Evolutionary conservation across 2,797 vertebrate species (phyloP), one percentile per base, ranked within the genome.

Genomic region (Alectoris magna): DNA sequence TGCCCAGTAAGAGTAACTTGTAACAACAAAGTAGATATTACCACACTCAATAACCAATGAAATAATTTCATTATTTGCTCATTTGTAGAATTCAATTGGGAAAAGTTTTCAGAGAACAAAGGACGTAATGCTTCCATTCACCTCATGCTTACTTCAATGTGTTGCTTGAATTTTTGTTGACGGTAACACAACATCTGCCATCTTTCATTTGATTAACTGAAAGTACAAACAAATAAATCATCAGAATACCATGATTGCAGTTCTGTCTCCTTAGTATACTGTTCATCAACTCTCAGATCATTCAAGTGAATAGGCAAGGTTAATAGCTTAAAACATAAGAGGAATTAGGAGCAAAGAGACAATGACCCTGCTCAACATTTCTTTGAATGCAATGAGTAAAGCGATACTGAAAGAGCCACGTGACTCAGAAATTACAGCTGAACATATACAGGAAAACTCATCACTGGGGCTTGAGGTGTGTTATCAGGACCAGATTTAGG

Each of bases 1-100:
- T 91, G 76, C 59, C 91, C 76, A 88, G 84, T 90, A 89, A 96
- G 95, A 88, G 63, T 39, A 85, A 84, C 77, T 91, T 80, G 64
- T 69, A 84, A 64, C n/a, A 79, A 60, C 81, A 78, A 94, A 86
- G 70, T 73, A 92, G 89, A 88, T 89, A 87, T 91, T 93, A 90
- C 76, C 4, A 12, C 84, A 87, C 44, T 77, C 43, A 77, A 73
- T 84, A 95, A 90, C 91, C 60, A 80, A 14, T 5, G 41, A 53
- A 64, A 49, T 72, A 72, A 91, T 77, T 85, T 81, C 46, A 89
- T 92, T 97, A 88, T 96, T 90, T 88, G 44, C 22, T 87, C 56
- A 86, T 91, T 94, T 82, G 72, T 69, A 88, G 26, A 90, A 88
- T 41, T 90, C 51, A 38, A 71, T 66, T 92, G 31, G 81, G 84